Percentiles rank a stretch among this genome's conserved stretches.
These are phyloP conservation scores for Dicrostonyx torquatus DNA, from an alignment of 2,797 vertebrate species.

Conservation along the genomic window DNA sequence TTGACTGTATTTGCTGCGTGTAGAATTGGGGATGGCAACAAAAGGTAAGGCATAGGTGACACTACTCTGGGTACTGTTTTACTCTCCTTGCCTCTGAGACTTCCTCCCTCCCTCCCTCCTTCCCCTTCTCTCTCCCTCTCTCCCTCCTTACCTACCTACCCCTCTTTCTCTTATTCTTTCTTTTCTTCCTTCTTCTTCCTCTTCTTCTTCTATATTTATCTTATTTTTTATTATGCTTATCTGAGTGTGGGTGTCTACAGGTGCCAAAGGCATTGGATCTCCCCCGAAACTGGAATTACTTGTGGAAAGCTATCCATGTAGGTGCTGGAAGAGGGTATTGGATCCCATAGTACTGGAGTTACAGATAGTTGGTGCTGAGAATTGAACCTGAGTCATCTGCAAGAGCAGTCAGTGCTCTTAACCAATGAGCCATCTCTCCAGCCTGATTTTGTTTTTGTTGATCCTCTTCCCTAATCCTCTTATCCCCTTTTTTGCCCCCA, in stretches of 20 bases:
- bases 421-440: too few relatives aligned
- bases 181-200: background rate
- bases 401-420: too few relatives aligned
- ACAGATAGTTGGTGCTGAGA: background rate
- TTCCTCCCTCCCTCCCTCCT: background rate
- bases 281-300: too few relatives aligned
- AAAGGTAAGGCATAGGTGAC: background rate
- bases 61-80: background rate
- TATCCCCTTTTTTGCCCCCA: background rate
- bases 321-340: background rate
- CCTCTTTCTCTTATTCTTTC: background rate
- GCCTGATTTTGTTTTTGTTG: background rate
- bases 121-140: accelerated
- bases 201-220: background rate
- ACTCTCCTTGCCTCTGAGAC: background rate
- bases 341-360: background rate
- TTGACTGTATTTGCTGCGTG: background rate
- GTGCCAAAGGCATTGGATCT: too few relatives aligned
- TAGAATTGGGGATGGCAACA: background rate
- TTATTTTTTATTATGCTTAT: too few relatives aligned
- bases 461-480: background rate
- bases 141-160: background rate
- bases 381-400: too few relatives aligned
- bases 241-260: too few relatives aligned
- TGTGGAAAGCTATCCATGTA: too few relatives aligned